These are phyloP conservation scores for Nomada fucata DNA, from an alignment of 2,888 invertebrate species.

Conservation along the genomic window DNA sequence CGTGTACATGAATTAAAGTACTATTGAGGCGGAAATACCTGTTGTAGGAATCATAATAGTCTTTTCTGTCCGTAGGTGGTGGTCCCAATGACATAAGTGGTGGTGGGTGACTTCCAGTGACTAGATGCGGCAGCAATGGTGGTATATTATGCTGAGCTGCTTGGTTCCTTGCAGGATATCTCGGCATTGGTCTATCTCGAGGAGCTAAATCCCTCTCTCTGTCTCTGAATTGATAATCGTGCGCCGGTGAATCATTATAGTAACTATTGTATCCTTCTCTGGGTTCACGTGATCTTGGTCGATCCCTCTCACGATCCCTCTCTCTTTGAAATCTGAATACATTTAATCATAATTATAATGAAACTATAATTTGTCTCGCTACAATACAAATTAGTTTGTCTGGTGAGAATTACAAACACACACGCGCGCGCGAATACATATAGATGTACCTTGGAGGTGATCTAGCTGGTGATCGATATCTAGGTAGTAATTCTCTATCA, in stretches of 20 bases:
- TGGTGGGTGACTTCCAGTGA: conserved; percentile 78
- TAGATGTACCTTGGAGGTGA: conserved; percentile 80
- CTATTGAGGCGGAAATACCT: conserved; percentile 84
- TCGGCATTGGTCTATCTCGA: conserved; percentile 74
- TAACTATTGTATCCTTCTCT: conserved; percentile 80
- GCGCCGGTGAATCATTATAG: conserved; percentile 80
- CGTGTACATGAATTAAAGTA: conserved; percentile 82
- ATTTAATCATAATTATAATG: conserved; percentile 9
- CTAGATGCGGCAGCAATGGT: conserved; percentile 76
- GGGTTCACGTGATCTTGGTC: conserved; percentile 80
- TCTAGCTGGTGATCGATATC: conserved; percentile 81
- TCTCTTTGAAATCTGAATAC: conserved; percentile 80
- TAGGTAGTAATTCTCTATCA: conserved; percentile 80
- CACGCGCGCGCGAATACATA: neutral
- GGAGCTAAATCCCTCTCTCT: conserved; percentile 79
- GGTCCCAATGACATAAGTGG: conserved; percentile 82
- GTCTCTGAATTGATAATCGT: conserved; percentile 80
- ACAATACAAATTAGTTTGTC: too few species aligned
- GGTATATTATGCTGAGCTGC: conserved; percentile 79
- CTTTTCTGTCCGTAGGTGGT: conserved; percentile 83
- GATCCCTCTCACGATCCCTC: conserved; percentile 80
- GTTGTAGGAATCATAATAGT: conserved; percentile 85
- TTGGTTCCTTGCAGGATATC: conserved; percentile 79
- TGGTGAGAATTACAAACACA: too few species aligned
- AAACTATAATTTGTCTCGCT: neutral